phyloP scores from a whole-genome alignment of 2,888 invertebrate species.

The Phyllotreta cruciferae region DNA sequence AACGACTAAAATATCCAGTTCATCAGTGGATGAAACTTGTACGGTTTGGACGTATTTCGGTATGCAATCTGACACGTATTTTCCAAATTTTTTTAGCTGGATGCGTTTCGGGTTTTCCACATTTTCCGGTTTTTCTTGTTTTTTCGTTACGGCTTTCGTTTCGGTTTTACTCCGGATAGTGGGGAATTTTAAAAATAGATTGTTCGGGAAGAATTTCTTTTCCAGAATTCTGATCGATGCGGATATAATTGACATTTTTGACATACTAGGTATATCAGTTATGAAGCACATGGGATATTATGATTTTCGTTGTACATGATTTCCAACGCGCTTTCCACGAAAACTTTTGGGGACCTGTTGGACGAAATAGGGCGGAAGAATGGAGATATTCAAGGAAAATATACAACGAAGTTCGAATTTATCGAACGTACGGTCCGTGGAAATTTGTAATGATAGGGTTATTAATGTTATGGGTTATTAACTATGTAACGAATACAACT shows the following conservation, averaged over 20 bases:
- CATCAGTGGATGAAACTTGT: constrained; percentile 85
- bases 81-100: constrained; percentile 74
- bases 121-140: not conserved
- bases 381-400: constrained; percentile 66
- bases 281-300: not conserved
- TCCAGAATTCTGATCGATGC: no score
- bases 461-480: no score
- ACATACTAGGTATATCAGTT: no score
- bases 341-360: constrained; percentile 72
- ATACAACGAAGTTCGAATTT: not conserved
- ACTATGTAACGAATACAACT: no score
- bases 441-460: no score
- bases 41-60: constrained; percentile 96
- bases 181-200: no score
- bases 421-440: constrained; percentile 2
- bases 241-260: no score
- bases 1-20: constrained; percentile 88
- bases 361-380: constrained; percentile 62
- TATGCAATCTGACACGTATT: constrained; percentile 90
- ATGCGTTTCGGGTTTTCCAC: constrained; percentile 33
- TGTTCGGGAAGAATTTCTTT: no score
- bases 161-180: no score
- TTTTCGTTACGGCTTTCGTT: not conserved
- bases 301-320: constrained; percentile 57
- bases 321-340: constrained; percentile 60